A percentile compares a stretch with the other conserved stretches of the same genome.
These are phyloP conservation scores for Peribatodes rhomboidaria DNA, from an alignment of 2,888 invertebrate genomes.

Conservation along the genomic window DNA sequence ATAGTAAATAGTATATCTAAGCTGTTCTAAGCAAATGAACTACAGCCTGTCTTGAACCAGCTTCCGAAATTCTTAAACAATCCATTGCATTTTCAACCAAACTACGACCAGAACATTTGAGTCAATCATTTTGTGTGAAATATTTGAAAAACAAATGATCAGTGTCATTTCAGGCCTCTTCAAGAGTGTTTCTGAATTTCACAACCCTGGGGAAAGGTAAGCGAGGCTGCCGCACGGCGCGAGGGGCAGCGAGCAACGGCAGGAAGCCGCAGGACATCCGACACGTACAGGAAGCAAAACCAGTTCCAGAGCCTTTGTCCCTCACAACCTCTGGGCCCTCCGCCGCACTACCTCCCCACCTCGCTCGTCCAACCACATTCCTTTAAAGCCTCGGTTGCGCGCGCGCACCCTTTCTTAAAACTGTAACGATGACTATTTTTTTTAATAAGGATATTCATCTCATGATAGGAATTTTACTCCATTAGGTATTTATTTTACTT, in stretches of 20 bases:
- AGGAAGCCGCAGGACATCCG: slow-evolving; percentile 87
- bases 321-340: slow-evolving; percentile 72
- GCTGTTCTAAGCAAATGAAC: too few species aligned
- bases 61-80: too few species aligned
- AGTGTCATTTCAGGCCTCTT: neutral
- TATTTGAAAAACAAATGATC: neutral
- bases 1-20: too few species aligned
- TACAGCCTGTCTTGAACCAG: too few species aligned
- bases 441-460: slow-evolving; percentile 36
- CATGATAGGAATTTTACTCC: neutral
- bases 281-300: slow-evolving; percentile 87
- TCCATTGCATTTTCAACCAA: too few species aligned
- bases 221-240: slow-evolving; percentile 42
- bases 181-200: slow-evolving; percentile 1
- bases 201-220: slow-evolving; percentile 42
- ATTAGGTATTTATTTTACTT: too few species aligned
- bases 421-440: slow-evolving; percentile 53
- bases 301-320: slow-evolving; percentile 84
- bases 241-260: slow-evolving; percentile 63
- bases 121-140: neutral
- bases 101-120: too few species aligned
- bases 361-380: slow-evolving; percentile 79
- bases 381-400: slow-evolving; percentile 73
- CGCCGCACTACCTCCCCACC: slow-evolving; percentile 50
- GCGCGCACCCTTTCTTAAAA: slow-evolving; percentile 70